Evolutionary conservation across 2,888 invertebrate genomes (phyloP), one percentile per base, ranked within the genome.

Genomic region (Eupithecia abbreviata): DNA sequence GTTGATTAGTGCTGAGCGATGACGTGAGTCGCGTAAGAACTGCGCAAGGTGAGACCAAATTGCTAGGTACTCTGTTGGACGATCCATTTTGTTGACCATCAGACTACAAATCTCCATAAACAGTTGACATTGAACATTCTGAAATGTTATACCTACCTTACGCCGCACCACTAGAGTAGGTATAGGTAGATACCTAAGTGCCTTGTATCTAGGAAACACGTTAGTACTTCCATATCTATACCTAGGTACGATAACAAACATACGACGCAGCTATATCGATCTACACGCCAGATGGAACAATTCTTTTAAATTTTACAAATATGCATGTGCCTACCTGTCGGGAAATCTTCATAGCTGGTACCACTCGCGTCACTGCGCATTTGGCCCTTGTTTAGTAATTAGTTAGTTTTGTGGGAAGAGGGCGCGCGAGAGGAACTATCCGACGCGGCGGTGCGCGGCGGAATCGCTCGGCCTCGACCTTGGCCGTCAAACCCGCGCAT

Each of bases 401-500:
- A 74, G 73, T 66, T 65, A 65, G 77, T 76, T 89, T 91, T 90
- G 87, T 87, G 90, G 88, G 90, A 89, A 88, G 89, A 90, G 89
- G 90, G 89, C 87, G 89, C 89, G 86, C 88, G 83, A 87, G 89
- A 90, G 87, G 89, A 88, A 92, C 93, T 89, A 88, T 90, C 91
- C 91, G 89, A 90, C 88, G 91, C 93, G 93, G 90, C 93, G 93
- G 94, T 91, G 93, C 93, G 93, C 93, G 93, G 93, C 90, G 83
- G 93, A 94, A 91, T 94, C 92, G 92, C 90, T 87, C 91, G 92
- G 90, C 95, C 94, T 94, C 94, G 94, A 94, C 95, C 95, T 95
- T 95, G 95, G 95, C 95, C 95, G 93, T 92, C 94, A 95, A 94
- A 94, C 90, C 85, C 90, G 94, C 95, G 94, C 94, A 94, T 93